These are phyloP conservation scores for Drosophila sproati DNA, from an alignment of 1,140 invertebrate genomes.

Conservation along the genomic window DNA sequence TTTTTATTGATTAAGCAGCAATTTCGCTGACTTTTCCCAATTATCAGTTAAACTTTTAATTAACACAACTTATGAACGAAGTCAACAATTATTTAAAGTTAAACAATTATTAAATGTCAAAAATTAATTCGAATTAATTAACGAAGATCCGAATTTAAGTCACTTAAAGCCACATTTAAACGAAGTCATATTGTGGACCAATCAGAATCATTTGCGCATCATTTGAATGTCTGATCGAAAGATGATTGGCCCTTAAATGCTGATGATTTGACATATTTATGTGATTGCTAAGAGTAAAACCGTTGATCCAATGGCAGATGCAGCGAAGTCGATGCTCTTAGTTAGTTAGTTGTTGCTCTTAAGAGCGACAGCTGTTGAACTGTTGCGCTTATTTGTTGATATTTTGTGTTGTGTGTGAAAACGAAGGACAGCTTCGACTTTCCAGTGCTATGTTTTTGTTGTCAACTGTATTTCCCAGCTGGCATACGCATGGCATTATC, in stretches of 20 bases:
- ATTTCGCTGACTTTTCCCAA: constrained; percentile 43
- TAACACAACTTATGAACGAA: constrained; percentile 55
- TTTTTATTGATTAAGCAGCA: constrained; percentile 38
- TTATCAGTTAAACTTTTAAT: constrained; percentile 65
- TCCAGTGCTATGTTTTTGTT: constrained; percentile 23
- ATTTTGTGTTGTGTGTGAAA: constrained; percentile 19
- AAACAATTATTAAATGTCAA: not conserved
- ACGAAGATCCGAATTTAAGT: not conserved
- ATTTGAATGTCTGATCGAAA: not conserved
- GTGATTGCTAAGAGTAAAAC: constrained; percentile 6
- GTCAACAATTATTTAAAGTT: constrained; percentile 15
- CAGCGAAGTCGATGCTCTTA: constrained; percentile 16
- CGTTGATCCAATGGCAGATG: constrained; percentile 23
- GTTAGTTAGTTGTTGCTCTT: constrained; percentile 32
- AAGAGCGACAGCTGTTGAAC: constrained; percentile 48
- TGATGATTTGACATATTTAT: constrained; percentile 15
- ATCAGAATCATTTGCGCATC: constrained; percentile 13
- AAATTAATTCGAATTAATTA: constrained; percentile 47
- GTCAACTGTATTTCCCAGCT: constrained; percentile 33
- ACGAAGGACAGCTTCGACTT: not conserved
- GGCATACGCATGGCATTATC: constrained; percentile 9
- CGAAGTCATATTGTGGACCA: constrained; percentile 6
- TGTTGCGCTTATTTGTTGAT: constrained; percentile 46
- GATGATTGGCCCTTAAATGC: constrained; percentile 11
- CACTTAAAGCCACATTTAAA: no score